Evolutionary conservation across 2,797 vertebrate genomes (phyloP).

Genomic region (Oreochromis grahami): DNA sequence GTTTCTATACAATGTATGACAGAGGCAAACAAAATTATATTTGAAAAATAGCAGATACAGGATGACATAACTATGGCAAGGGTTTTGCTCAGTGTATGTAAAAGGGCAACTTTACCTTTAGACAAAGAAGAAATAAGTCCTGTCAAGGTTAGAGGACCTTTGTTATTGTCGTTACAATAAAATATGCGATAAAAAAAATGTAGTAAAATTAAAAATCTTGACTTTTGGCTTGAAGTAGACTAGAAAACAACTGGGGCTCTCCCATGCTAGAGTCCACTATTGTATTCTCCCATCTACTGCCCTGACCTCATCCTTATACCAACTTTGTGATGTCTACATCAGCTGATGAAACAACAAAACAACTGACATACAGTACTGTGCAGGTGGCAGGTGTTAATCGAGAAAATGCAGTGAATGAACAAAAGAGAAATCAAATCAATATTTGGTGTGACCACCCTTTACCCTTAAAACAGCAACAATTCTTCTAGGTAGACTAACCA

Average conservation of each 20-base stretch:
- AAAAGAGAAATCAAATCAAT: background rate
- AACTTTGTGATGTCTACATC: background rate
- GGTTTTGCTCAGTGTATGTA: background rate
- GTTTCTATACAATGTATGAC: background rate
- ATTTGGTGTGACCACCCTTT: background rate
- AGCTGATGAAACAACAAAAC: background rate
- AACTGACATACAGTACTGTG: background rate
- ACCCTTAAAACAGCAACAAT: background rate
- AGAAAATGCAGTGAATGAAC: background rate
- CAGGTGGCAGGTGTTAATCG: background rate
- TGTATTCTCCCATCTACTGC: background rate
- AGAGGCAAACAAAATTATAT: background rate
- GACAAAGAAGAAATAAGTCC: background rate
- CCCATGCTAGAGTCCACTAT: background rate
- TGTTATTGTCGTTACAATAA: background rate
- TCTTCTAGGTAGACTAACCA: background rate
- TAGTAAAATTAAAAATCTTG: background rate
- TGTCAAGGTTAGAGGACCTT: background rate
- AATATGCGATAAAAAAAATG: rapidly evolving
- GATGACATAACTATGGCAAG: background rate
- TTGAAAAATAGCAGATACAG: background rate
- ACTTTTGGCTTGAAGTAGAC: background rate
- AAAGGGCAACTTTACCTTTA: background rate
- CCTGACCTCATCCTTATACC: background rate
- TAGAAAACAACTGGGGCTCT: background rate